Evolutionary conservation across 2,888 invertebrate genomes (phyloP).

Genomic region (Hypercompe scribonia): DNA sequence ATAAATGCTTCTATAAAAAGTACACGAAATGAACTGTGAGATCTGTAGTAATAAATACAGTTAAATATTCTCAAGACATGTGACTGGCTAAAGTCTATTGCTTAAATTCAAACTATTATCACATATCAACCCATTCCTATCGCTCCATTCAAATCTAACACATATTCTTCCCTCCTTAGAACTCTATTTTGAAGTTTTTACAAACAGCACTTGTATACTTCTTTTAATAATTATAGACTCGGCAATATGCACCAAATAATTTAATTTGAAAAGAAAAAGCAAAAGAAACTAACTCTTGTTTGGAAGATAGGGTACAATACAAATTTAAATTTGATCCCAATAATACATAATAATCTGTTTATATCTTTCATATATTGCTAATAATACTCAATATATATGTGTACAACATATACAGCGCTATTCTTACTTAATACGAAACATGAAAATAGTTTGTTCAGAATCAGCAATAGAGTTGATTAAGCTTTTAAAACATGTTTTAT

Average conservation of each 20-base stretch:
- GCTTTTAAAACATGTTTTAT: too few species aligned
- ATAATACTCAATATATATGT: constrained; percentile 1
- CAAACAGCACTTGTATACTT: constrained; percentile 13
- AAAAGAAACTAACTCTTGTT: not conserved
- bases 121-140: constrained; percentile 73
- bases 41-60: constrained; percentile 56
- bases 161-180: constrained; percentile 48
- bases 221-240: constrained; percentile 8
- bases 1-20: constrained; percentile 81
- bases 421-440: too few species aligned
- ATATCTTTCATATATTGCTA: not conserved
- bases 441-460: too few species aligned
- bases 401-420: constrained; percentile 18
- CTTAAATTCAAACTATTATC: constrained; percentile 79
- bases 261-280: constrained; percentile 2
- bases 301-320: constrained; percentile 19
- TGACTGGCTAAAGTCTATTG: constrained; percentile 60
- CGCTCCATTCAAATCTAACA: constrained; percentile 49
- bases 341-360: constrained; percentile 2
- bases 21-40: constrained; percentile 56
- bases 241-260: constrained; percentile 21
- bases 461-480: too few species aligned
- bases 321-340: constrained; percentile 38
- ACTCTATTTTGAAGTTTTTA: constrained; percentile 17
- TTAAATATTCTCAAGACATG: constrained; percentile 56